Base-by-base conservation (phyloP, 2,797 vertebrate species). In the Anableps anableps region DNA sequence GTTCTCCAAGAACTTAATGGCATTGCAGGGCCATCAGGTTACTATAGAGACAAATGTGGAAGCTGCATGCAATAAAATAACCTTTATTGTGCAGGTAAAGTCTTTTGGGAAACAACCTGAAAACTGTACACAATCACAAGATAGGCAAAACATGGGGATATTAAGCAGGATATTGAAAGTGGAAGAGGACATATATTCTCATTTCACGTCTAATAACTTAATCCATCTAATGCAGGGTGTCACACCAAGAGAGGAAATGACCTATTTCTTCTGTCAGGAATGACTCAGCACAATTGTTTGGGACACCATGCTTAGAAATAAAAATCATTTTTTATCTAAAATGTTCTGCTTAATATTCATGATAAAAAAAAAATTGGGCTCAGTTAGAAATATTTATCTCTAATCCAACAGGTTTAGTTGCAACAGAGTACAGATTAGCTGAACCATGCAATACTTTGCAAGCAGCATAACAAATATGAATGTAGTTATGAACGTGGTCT, bases 1-100 rank as follows among this genome's bases (percentile, higher is more conserved):
- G 66, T 19, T 58, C 78, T 79, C 78, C 76, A 88, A 86, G 78
- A 89, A 89, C 80, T 41, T 70, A 75, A 79, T 79, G 53, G 53
- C 53, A 55, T 83, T 89, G 75, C 60, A 64, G 6, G 16, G 60
- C 60, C 29, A 34, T 45, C 6, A 71, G 68, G 41, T 47, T 71
- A 82, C 77, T 71, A 38, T 76, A 64, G 72, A 72, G 76, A 62
- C 72, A 43, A 78, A 3, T 29, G 34, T 47, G 17, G 60, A 76
- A 73, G 75, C 71, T 62, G 64, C 72, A 80, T 75, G 70, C 79
- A 66, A 50, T 53, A 83, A 55, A 76, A 29, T 53, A 51, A 79
- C 58, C 72, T 79, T 77, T 73, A 80, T 26, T 48, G 36, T 3
- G 31, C 55, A 78, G 34, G 26, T 47, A n/a, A 38, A 51, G 43